Evolutionary conservation across 2,888 invertebrate genomes (phyloP), one percentile per base, ranked within the genome.

Genomic region (Pardosa pseudoannulata): DNA sequence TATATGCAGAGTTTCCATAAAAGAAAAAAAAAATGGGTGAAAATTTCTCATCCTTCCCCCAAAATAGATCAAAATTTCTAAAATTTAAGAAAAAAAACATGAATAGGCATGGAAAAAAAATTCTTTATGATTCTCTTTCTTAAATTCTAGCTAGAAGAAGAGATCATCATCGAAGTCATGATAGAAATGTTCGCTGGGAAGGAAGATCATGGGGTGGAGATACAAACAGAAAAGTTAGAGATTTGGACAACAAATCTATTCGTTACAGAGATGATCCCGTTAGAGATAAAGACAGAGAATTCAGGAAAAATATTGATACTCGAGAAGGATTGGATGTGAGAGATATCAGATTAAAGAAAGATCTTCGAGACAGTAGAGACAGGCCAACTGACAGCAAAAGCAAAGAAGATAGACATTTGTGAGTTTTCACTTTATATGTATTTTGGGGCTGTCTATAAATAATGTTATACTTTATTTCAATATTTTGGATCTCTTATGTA

Each of bases 161-260:
- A 74, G 80, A 83, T 1, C 79, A 87, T 7, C 87, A 87, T 89
- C 91, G 89, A 28, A 89, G 88, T 79, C 78, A 90, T 64, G 89
- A 89, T 62, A 87, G 28, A 31, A 75, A 79, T 65, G 50, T 88
- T 0, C 41, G 88, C 32, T 79, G 88, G 29, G 50, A 78, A n/a
- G 76, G 86, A 46, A 9, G 79, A 27, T 71, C 74, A 0, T 62
- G 68, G 27, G 32, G 16, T 7, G 73, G 64, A 27, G 70, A 41
- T 6, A 83, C 67, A 79, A 89, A 29, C 88, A 89, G 67, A 88
- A 90, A 83, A 89, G 89, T 71, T 82, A 31, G 19, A 5, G 36
- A 75, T 31, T 9, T 9, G 2, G 80, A 87, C 7, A 76, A 39
- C 56, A 71, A 76, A 31, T 50, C 62, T 19, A 36, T 78, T n/a